These are phyloP conservation scores for Petroica traversi DNA, from an alignment of 2,113 vertebrate species.

Conservation along the genomic window DNA sequence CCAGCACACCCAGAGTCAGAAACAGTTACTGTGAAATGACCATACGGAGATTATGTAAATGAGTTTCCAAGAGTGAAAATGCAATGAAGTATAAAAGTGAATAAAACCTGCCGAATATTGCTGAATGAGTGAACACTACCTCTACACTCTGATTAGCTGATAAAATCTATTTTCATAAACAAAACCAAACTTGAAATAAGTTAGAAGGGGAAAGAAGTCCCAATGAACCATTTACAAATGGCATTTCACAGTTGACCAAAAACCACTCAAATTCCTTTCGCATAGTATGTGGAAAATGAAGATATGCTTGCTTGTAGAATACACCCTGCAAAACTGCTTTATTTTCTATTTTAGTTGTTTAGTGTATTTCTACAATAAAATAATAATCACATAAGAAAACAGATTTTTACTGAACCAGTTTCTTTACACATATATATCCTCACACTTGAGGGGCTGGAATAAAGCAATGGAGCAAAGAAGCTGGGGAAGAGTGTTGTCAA, in stretches of 20 bases:
- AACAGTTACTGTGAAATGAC: conserved; percentile 61
- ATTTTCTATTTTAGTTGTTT: neutral
- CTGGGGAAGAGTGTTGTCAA: neutral
- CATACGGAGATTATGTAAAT: conserved; percentile 64
- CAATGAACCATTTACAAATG: neutral
- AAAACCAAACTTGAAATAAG: neutral
- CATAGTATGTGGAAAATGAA: neutral
- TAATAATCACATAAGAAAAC: neutral
- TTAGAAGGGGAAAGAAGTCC: neutral
- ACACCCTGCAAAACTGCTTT: neutral
- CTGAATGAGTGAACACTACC: neutral
- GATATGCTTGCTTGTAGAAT: neutral
- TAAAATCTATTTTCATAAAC: conserved; percentile 7
- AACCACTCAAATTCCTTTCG: neutral
- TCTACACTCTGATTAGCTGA: neutral
- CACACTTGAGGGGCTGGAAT: neutral
- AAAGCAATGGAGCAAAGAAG: neutral
- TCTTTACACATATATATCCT: neutral
- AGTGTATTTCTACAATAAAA: neutral
- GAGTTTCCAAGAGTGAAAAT: conserved; percentile 37
- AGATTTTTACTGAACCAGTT: neutral
- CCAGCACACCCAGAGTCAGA: conserved; percentile 16
- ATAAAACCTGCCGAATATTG: neutral
- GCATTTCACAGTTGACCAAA: neutral
- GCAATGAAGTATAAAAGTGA: conserved; percentile 42